Evolutionary conservation across 2,888 invertebrate species (phyloP).

Genomic region (Eupithecia exiguata): DNA sequence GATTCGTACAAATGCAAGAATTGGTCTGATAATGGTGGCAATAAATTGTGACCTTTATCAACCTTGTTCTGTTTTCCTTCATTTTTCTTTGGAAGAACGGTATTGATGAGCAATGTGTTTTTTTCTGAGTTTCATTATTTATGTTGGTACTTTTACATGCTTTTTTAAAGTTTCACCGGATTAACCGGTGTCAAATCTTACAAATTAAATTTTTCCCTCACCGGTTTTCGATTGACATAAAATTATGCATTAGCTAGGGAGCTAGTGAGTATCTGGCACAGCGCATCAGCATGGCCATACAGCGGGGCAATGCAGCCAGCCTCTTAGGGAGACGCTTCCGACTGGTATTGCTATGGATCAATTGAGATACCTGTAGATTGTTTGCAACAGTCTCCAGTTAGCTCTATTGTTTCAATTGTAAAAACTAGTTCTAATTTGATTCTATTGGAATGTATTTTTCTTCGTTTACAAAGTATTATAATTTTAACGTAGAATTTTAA

Average conservation of each 20-base stretch:
- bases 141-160: background rate
- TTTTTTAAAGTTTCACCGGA: background rate
- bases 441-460: no score
- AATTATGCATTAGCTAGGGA: no score
- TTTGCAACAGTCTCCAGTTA: no score
- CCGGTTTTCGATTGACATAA: background rate
- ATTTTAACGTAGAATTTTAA: background rate
- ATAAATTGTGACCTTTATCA: conserved; percentile 65
- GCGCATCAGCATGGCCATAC: no score
- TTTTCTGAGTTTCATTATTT: background rate
- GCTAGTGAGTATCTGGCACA: no score
- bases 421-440: no score
- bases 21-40: conserved; percentile 61
- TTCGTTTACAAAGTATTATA: no score
- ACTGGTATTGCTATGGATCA: no score
- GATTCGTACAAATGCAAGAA: conserved; percentile 65
- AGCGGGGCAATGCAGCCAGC: no score
- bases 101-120: background rate
- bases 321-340: no score
- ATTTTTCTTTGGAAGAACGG: conserved; percentile 44
- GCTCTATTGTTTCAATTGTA: no score
- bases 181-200: background rate
- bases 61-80: conserved; percentile 52
- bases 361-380: no score
- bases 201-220: background rate